phyloP scores from a whole-genome alignment of 1,140 invertebrate species.

The Caenorhabditis elegans region DNA sequence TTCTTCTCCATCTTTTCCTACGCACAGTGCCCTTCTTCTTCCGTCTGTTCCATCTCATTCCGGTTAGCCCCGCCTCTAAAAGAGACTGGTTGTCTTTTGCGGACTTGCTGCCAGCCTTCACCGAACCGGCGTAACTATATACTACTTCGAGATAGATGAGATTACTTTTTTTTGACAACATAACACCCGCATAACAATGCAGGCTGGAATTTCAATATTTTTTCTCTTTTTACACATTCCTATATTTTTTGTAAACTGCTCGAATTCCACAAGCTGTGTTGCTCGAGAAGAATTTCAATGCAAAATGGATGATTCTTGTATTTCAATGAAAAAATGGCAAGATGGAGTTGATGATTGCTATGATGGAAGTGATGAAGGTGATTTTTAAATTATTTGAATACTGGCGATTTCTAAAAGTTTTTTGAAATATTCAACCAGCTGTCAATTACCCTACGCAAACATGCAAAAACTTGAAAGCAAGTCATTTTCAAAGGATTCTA shows the following conservation, averaged over 20 bases:
- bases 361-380: slow-evolving; percentile 51
- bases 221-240: background rate
- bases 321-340: slow-evolving; percentile 51
- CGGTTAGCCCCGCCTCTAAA: background rate
- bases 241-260: background rate
- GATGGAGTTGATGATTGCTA: slow-evolving; percentile 50
- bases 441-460: no score
- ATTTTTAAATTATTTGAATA: background rate
- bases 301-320: slow-evolving; percentile 37
- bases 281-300: slow-evolving; percentile 43
- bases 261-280: background rate
- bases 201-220: background rate
- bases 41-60: background rate
- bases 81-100: slow-evolving; percentile 26
- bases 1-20: background rate
- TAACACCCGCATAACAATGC: slow-evolving; percentile 8
- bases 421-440: no score
- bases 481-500: no score
- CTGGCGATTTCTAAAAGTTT: no score
- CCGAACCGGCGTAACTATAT: background rate
- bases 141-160: slow-evolving; percentile 25
- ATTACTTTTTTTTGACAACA: background rate
- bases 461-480: no score
- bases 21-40: background rate
- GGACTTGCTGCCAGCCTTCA: slow-evolving; percentile 26